phyloP scores from a whole-genome alignment of 2,113 vertebrate species.

The Monarcha castaneiventris region DNA sequence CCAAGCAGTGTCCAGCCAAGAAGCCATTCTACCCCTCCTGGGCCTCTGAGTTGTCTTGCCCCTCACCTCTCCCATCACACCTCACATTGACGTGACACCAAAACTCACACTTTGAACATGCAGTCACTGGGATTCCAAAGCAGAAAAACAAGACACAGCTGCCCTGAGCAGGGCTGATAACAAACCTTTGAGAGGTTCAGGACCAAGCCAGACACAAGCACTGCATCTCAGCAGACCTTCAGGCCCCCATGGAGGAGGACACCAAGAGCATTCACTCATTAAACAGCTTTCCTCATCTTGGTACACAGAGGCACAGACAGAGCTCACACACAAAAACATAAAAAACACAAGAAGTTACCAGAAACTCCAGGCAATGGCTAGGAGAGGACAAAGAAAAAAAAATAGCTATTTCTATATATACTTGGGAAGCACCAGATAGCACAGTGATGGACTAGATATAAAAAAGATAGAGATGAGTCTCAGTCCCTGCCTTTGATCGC shows the following conservation, averaged over 20 bases:
- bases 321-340: neutral
- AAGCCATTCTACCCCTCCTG: neutral
- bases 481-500: neutral
- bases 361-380: neutral
- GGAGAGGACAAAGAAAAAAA: neutral
- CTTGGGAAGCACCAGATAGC: slow-evolving; percentile 10
- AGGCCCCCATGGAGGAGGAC: neutral
- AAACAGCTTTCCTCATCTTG: neutral
- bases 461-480: neutral
- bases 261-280: neutral
- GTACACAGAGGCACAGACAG: neutral
- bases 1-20: neutral
- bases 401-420: neutral
- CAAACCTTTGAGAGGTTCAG: neutral
- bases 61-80: neutral
- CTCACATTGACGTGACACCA: neutral
- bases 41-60: neutral
- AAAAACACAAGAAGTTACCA: neutral
- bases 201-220: neutral
- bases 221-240: neutral
- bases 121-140: neutral
- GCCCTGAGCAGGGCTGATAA: neutral
- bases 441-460: neutral
- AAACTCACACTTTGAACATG: neutral
- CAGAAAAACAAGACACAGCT: neutral